Base-by-base conservation (phyloP, 2,888 invertebrate genomes). In the Dynastes maya region DNA sequence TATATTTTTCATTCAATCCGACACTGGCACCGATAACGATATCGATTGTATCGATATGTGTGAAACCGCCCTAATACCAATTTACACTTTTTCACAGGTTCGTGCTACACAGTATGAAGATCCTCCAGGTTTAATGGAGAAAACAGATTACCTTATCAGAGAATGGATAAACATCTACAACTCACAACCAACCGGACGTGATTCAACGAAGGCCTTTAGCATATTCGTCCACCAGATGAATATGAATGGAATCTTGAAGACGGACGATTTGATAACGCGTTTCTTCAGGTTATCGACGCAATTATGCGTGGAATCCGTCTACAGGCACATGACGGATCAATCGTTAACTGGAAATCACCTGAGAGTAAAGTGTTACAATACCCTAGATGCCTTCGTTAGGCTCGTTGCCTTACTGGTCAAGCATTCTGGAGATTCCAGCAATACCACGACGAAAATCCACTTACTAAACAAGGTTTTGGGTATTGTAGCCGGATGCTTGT, bases 221-320 rank as follows among this genome's bases (percentile, higher is more conserved):
- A 90, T 96, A 82, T 98, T 98, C 89, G 97, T 99, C 2, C 97
- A 97, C 86, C 96, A 98, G 89, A 97, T 99, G 98, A 98, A 98
- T 88, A 92, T 96, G 85, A 96, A 97, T 84, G 97, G 99, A 3
- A 97, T 99, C 80, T 90, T 98, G 75, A 98, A 98, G 89, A 98
- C 98, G 0, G 99, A 99, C 87, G 99, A 99, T 86, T 91, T 98
- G 85, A 98, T 99, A 81, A 97, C 98, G 0, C 91, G 98, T 78
- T 99, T 99, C 91, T 98, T 99, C 91, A 93, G 99, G 63, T 93
- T 98, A 80, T 97, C 98, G 77, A 97, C 98, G 0, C 98, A 98
- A 88, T 95, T 98, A 92, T 98, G 98, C 88, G 96, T 98, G 1
- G 98, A 98, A 88, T 93, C 97, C 78, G 97, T 98, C 53, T 98